Percentiles rank a stretch among this genome's conserved stretches.
Conservation (phyloP, 2,797 vertebrate genomes). For the Hippocampus kuda region DNA sequence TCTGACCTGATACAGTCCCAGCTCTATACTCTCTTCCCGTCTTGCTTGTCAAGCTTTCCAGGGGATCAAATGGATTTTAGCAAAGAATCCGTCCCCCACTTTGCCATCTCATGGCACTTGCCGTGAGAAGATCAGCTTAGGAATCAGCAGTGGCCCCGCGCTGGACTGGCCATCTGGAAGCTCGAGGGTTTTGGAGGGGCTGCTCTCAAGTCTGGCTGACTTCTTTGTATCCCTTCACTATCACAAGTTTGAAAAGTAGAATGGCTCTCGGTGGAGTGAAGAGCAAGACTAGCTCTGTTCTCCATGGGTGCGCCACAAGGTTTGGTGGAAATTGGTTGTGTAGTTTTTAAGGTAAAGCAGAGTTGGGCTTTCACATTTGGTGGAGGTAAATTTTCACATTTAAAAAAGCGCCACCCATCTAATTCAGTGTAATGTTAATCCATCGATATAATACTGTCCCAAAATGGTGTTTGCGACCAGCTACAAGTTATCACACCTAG, state of each 20-base stretch:
- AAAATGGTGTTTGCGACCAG: too few species aligned
- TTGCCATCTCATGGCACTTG: slow-evolving; percentile 40
- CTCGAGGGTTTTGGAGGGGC: slow-evolving; percentile 1
- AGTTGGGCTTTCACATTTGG: too few species aligned
- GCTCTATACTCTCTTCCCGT: slow-evolving; percentile 12
- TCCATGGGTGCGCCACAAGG: not conserved
- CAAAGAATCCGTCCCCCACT: slow-evolving; percentile 42
- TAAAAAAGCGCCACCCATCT: too few species aligned
- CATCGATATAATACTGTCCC: too few species aligned
- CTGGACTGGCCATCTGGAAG: slow-evolving; percentile 46
- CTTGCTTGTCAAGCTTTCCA: slow-evolving; percentile 32
- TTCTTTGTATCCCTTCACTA: not conserved
- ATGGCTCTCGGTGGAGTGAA: not conserved
- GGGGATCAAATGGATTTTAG: slow-evolving; percentile 47
- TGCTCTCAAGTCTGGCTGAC: not conserved
- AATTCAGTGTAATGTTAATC: too few species aligned
- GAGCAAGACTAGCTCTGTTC: not conserved
- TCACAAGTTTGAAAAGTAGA: not conserved
- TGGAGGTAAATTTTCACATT: too few species aligned
- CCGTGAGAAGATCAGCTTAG: slow-evolving; percentile 37
- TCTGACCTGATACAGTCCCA: slow-evolving; percentile 29
- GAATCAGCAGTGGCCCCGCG: slow-evolving; percentile 15
- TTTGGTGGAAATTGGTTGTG: too few species aligned
- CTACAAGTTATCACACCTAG: too few species aligned
- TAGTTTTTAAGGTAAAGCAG: too few species aligned